These are phyloP conservation scores for Threskiornis aethiopicus DNA, from an alignment of 2,797 vertebrate species.

Conservation along the genomic window DNA sequence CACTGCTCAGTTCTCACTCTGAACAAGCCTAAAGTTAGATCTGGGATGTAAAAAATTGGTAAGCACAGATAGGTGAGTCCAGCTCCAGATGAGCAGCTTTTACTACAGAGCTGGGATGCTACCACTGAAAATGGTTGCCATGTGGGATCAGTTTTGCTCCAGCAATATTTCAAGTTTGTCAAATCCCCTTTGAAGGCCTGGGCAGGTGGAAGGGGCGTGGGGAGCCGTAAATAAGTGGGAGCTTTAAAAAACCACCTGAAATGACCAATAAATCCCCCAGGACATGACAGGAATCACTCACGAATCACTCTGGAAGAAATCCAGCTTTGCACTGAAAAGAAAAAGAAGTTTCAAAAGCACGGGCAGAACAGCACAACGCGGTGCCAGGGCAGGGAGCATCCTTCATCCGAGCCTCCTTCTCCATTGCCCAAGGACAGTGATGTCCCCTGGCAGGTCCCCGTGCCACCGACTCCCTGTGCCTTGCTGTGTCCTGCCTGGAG, in stretches of 20 bases:
- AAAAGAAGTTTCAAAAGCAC: background rate
- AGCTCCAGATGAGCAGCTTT: background rate
- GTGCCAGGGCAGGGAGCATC: background rate
- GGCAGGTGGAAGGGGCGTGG: background rate
- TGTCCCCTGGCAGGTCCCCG: background rate
- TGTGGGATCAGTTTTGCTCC: background rate
- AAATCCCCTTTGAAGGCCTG: background rate
- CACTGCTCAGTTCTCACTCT: background rate
- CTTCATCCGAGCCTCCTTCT: background rate
- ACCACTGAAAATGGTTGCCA: rapidly evolving
- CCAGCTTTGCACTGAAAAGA: background rate
- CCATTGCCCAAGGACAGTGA: background rate
- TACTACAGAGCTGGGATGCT: background rate
- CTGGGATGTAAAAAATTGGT: background rate
- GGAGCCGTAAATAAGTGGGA: background rate
- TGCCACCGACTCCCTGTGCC: background rate
- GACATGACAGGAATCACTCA: background rate
- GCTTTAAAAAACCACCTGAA: background rate
- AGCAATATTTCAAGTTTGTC: background rate
- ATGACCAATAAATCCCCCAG: background rate
- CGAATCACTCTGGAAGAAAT: background rate
- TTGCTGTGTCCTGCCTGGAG: background rate
- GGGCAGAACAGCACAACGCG: background rate
- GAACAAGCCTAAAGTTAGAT: background rate
- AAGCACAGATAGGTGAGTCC: background rate